phyloP scores from a whole-genome alignment of 2,888 invertebrate species.

The Loripinus fragilis region DNA sequence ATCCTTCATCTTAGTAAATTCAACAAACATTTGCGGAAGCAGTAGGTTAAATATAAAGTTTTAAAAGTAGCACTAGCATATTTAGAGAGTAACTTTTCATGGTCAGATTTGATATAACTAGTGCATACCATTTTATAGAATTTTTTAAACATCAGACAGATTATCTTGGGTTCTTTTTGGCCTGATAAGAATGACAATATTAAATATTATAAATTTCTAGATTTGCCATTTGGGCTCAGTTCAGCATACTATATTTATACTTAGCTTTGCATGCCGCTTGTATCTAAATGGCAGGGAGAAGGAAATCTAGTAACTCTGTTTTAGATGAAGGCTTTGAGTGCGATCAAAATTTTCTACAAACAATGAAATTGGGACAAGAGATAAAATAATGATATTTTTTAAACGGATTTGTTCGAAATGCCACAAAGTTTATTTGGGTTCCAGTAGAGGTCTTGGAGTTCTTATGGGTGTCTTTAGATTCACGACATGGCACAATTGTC shows the following conservation, averaged over 20 bases:
- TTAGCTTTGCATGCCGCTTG: constrained; percentile 36
- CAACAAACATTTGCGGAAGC: constrained; percentile 36
- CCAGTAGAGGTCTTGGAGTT: constrained; percentile 33
- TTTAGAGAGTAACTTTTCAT: constrained; percentile 22
- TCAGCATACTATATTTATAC: constrained; percentile 30
- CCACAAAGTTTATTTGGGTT: constrained; percentile 33
- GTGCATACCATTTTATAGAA: constrained; percentile 50
- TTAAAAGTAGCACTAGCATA: constrained; percentile 27
- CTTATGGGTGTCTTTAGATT: constrained; percentile 29
- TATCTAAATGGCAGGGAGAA: constrained; percentile 39
- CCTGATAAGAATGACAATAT: not conserved
- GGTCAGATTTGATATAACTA: constrained; percentile 37
- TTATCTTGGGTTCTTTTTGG: constrained; percentile 30
- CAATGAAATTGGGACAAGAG: constrained; percentile 12
- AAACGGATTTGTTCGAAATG: constrained; percentile 43
- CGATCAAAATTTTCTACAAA: not conserved
- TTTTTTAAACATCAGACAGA: constrained; percentile 27
- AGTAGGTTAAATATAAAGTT: constrained; percentile 33
- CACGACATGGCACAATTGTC: constrained; percentile 1
- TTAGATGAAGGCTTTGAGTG: constrained; percentile 45
- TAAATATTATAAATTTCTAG: constrained; percentile 28
- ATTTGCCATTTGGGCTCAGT: constrained; percentile 34
- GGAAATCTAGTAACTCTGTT: constrained; percentile 32
- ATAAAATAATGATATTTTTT: constrained; percentile 28
- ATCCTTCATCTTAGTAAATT: constrained; percentile 23